Percentiles rank a stretch among this genome's conserved stretches.
phyloP scores from a whole-genome alignment of 2,888 invertebrate species.

The Ichneumoninae sp. region DNA sequence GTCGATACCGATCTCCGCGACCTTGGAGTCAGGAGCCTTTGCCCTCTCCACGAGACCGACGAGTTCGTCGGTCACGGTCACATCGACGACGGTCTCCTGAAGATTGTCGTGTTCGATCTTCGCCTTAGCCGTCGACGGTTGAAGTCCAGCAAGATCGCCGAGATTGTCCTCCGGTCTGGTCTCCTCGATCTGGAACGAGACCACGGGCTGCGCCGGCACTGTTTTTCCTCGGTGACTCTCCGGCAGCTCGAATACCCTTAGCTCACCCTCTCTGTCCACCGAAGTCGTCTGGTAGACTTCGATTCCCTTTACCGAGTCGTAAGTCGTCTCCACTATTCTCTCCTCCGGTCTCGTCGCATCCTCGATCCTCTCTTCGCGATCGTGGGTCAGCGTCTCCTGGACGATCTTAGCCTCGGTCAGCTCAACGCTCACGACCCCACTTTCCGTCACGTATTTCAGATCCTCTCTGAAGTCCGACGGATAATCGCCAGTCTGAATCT shows the following conservation, averaged over 20 bases:
- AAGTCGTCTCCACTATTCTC: constrained; percentile 84
- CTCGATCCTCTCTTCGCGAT: constrained; percentile 86
- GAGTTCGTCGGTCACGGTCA: constrained; percentile 86
- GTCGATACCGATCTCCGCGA: constrained; percentile 83
- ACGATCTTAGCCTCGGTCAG: constrained; percentile 88
- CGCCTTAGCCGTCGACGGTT: constrained; percentile 83
- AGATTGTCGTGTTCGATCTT: constrained; percentile 82
- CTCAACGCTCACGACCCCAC: constrained; percentile 85
- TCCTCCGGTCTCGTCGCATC: constrained; percentile 80
- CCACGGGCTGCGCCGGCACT: constrained; percentile 85
- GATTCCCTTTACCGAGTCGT: constrained; percentile 87
- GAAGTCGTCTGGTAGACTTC: constrained; percentile 87
- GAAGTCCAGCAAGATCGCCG: constrained; percentile 83
- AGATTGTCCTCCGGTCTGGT: constrained; percentile 84
- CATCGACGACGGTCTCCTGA: constrained; percentile 85
- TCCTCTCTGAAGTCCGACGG: constrained; percentile 85
- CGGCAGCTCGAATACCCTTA: constrained; percentile 85
- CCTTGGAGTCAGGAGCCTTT: constrained; percentile 82
- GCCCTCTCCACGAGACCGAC: constrained; percentile 83
- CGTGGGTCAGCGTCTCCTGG: constrained; percentile 87
- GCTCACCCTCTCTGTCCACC: constrained; percentile 88
- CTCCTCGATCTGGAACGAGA: constrained; percentile 85
- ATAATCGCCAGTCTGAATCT: constrained; percentile 86
- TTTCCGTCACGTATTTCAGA: constrained; percentile 86
- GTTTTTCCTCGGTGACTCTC: constrained; percentile 85